phyloP scores from a whole-genome alignment of 2,888 invertebrate species.

The Tipula unca region DNA sequence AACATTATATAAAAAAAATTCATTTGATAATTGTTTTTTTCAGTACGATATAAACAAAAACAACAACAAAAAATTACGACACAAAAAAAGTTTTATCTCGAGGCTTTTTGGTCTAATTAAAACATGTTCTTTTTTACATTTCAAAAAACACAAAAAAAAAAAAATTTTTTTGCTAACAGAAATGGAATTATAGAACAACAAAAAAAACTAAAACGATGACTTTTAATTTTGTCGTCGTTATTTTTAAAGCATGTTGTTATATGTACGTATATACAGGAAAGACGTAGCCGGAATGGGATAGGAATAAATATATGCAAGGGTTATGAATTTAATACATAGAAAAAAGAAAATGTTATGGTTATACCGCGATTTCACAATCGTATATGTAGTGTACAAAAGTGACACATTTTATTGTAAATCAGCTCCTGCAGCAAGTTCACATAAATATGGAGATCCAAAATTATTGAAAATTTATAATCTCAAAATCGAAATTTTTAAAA shows the following conservation, averaged over 20 bases:
- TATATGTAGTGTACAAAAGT: too few species aligned
- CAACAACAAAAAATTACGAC: neutral
- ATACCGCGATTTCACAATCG: too few species aligned
- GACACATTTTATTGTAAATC: too few species aligned
- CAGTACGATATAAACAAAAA: neutral
- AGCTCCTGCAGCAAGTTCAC: too few species aligned
- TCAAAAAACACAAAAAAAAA: neutral
- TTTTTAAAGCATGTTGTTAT: neutral
- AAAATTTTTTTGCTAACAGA: neutral
- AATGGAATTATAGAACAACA: neutral
- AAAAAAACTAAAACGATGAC: neutral
- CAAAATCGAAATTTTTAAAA: too few species aligned
- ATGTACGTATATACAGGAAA: too few species aligned
- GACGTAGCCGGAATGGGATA: neutral
- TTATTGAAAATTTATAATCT: too few species aligned
- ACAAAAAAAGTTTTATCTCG: constrained; percentile 1
- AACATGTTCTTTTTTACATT: constrained; percentile 8
- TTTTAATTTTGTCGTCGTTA: neutral
- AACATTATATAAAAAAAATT: neutral
- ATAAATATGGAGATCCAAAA: too few species aligned
- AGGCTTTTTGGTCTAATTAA: constrained; percentile 14
- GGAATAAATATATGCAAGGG: neutral
- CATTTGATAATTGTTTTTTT: neutral
- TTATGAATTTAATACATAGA: too few species aligned
- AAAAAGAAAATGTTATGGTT: too few species aligned